A percentile compares a stretch with the other conserved stretches of the same genome.
These are phyloP conservation scores for Periophthalmus magnuspinnatus DNA, from an alignment of 2,797 vertebrate species.

Conservation along the genomic window DNA sequence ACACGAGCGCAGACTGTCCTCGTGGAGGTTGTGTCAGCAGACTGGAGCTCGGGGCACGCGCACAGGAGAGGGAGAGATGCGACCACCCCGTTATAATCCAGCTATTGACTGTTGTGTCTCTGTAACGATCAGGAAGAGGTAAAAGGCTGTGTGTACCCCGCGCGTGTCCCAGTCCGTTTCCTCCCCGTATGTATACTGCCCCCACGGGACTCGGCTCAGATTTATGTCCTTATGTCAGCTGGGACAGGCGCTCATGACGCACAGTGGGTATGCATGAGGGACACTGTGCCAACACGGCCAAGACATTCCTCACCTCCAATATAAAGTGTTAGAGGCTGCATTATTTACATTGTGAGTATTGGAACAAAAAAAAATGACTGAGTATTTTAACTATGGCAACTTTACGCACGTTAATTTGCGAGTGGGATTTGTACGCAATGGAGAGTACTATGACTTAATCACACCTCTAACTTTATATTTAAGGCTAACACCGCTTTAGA, in stretches of 20 bases:
- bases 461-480: background rate
- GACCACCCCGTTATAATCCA: conserved; percentile 41
- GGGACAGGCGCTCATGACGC: conserved; percentile 8
- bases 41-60: conserved; percentile 43
- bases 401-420: background rate
- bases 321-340: background rate
- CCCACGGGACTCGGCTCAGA: background rate
- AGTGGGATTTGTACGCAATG: background rate
- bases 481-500: background rate
- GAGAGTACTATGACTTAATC: background rate
- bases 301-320: background rate
- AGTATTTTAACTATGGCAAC: background rate
- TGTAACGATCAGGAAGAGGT: background rate
- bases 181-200: background rate
- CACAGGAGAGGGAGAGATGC: conserved; percentile 26
- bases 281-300: no score
- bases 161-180: background rate
- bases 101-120: background rate
- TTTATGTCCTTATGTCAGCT: conserved; percentile 8
- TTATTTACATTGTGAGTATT: background rate
- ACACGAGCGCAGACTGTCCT: conserved; percentile 62
- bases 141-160: background rate
- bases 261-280: background rate
- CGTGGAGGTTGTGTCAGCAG: conserved; percentile 61
- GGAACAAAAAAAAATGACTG: background rate